Percentiles rank a stretch among this genome's conserved stretches.
Conservation (phyloP, 2,113 vertebrate species). For the Elachura formosa region DNA sequence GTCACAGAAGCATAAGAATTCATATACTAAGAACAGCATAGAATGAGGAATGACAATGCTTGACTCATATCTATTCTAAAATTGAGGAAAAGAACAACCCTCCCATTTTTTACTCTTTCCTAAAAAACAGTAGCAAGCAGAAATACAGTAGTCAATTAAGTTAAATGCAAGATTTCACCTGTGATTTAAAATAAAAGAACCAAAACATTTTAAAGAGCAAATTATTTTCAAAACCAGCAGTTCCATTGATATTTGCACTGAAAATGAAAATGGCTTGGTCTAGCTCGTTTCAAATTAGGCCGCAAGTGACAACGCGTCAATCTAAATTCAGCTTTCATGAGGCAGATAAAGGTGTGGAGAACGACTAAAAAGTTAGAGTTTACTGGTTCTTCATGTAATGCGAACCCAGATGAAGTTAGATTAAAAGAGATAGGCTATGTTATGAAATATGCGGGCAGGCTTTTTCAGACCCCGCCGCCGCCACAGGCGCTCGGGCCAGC, state of each 20-base stretch:
- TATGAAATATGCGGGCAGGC: fast-evolving
- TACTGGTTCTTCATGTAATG: background rate
- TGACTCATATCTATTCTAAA: background rate
- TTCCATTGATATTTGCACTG: background rate
- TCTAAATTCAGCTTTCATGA: background rate
- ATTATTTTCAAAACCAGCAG: background rate
- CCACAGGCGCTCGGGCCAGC: background rate
- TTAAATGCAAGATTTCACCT: background rate
- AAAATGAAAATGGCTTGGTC: background rate
- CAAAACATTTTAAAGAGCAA: background rate
- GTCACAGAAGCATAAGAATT: background rate
- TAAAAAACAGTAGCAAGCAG: background rate
- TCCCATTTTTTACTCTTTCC: background rate
- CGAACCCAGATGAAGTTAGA: background rate
- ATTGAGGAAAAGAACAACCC: background rate
- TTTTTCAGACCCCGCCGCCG: no score
- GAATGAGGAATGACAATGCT: background rate
- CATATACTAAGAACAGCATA: background rate
- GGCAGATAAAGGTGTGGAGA: background rate
- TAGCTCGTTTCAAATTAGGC: background rate
- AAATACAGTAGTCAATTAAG: background rate
- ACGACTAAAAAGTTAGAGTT: background rate
- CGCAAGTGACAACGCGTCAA: background rate
- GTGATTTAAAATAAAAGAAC: background rate
- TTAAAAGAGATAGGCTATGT: background rate